Evolutionary conservation across 2,113 vertebrate species (phyloP).

Genomic region (Peromyscus polionotus): DNA sequence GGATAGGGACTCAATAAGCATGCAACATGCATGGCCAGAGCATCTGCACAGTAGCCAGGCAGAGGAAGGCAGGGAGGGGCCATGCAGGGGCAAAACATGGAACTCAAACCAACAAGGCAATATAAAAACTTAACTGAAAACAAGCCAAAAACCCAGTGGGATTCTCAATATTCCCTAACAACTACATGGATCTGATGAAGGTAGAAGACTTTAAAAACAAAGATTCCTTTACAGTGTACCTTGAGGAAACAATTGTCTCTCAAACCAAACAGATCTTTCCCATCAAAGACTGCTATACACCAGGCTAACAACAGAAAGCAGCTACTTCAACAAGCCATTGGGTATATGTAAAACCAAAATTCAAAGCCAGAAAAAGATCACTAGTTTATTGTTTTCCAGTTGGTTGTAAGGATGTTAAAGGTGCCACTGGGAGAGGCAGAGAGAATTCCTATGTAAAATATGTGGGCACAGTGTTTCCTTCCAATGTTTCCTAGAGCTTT

Average conservation of each 20-base stretch:
- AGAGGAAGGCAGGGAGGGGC: neutral
- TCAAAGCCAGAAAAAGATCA: neutral
- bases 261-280: neutral
- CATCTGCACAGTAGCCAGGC: conserved; percentile 65
- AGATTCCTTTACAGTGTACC: neutral
- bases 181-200: neutral
- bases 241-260: neutral
- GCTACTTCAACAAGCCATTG: neutral
- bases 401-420: neutral
- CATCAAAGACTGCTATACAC: neutral
- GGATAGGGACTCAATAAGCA: conserved; percentile 2
- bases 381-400: neutral
- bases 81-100: conserved; percentile 75
- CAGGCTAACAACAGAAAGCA: neutral
- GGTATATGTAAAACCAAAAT: neutral
- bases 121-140: neutral
- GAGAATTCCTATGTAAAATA: neutral
- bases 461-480: neutral
- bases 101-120: conserved; percentile 52
- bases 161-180: conserved; percentile 27
- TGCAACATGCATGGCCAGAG: conserved; percentile 72
- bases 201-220: conserved; percentile 21
- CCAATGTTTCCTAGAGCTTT: neutral
- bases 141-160: neutral
- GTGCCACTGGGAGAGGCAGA: neutral